A percentile compares a stretch with the other conserved stretches of the same genome.
phyloP scores from a whole-genome alignment of 2,888 invertebrate species.

The Seladonia tumulorum region DNA sequence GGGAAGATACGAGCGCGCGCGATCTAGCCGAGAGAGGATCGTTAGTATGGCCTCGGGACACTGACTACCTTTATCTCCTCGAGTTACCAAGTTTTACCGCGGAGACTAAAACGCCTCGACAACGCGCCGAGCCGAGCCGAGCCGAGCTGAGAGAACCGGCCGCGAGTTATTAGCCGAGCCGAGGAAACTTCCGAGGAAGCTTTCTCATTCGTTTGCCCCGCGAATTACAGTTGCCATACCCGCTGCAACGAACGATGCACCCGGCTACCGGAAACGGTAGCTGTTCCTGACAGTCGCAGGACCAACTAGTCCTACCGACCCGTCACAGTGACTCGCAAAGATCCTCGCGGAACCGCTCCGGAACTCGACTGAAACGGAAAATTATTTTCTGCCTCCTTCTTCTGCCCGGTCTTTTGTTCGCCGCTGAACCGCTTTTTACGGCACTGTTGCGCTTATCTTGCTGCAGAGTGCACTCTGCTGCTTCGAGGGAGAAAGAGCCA shows the following conservation, averaged over 20 bases:
- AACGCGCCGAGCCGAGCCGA: slow-evolving; percentile 54
- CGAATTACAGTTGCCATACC: slow-evolving; percentile 68
- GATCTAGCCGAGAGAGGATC: slow-evolving; percentile 65
- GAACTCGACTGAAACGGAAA: not conserved
- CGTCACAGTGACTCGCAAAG: not conserved
- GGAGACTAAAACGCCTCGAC: slow-evolving; percentile 72
- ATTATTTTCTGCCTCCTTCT: not conserved
- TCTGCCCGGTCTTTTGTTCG: not conserved
- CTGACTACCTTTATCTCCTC: slow-evolving; percentile 75
- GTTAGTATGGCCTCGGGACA: slow-evolving; percentile 67
- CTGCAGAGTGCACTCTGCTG: not conserved
- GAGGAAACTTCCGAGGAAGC: slow-evolving; percentile 58
- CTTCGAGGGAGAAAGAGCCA: not conserved
- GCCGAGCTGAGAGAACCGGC: slow-evolving; percentile 44
- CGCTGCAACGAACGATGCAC: not conserved
- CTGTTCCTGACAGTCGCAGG: not conserved
- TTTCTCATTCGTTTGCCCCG: slow-evolving; percentile 61
- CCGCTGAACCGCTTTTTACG: not conserved
- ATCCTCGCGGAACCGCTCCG: not conserved
- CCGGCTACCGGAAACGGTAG: slow-evolving; percentile 11
- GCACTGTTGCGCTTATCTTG: not conserved
- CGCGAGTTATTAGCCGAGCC: slow-evolving; percentile 73
- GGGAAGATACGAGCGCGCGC: slow-evolving; percentile 55
- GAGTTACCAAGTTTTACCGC: slow-evolving; percentile 76
- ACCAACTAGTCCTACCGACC: not conserved